Evolutionary conservation across 2,888 invertebrate species (phyloP).

Genomic region (Polydrusus tereticollis): DNA sequence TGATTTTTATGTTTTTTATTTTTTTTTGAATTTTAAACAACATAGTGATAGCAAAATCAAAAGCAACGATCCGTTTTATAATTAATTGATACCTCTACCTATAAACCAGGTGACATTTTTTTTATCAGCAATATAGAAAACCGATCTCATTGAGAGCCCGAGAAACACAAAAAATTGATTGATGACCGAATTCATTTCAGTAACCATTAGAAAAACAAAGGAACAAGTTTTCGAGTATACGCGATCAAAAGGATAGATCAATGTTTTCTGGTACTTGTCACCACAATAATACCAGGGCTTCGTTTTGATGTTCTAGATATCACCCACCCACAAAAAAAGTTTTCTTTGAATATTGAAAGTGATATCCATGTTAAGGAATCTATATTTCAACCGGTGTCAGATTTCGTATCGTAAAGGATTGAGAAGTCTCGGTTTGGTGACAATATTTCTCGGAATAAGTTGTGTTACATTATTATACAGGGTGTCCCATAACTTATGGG

Average conservation of each 20-base stretch:
- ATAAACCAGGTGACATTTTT: slow-evolving; percentile 26
- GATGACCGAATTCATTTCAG: slow-evolving; percentile 38
- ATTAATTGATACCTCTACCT: neutral
- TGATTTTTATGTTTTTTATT: too few relatives aligned
- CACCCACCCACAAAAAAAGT: slow-evolving; percentile 33
- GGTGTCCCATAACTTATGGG: neutral
- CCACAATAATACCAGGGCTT: slow-evolving; percentile 35
- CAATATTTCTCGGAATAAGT: slow-evolving; percentile 43
- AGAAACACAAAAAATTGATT: slow-evolving; percentile 34
- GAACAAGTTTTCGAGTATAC: slow-evolving; percentile 39
- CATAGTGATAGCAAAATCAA: neutral
- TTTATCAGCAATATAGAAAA: slow-evolving; percentile 33
- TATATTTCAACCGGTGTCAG: slow-evolving; percentile 45
- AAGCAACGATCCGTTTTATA: neutral
- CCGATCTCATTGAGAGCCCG: slow-evolving; percentile 31
- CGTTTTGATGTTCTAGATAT: slow-evolving; percentile 43
- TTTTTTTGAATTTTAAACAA: neutral
- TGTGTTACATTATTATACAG: slow-evolving; percentile 27
- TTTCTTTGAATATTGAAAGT: slow-evolving; percentile 43
- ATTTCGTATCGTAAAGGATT: slow-evolving; percentile 45
- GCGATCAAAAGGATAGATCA: slow-evolving; percentile 37
- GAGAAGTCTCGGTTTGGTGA: slow-evolving; percentile 30
- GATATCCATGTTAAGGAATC: slow-evolving; percentile 40
- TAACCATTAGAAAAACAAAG: slow-evolving; percentile 47
- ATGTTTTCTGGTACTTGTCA: slow-evolving; percentile 44